Base-by-base conservation (phyloP, 2,888 invertebrate species). In the Bombylius discolor region DNA sequence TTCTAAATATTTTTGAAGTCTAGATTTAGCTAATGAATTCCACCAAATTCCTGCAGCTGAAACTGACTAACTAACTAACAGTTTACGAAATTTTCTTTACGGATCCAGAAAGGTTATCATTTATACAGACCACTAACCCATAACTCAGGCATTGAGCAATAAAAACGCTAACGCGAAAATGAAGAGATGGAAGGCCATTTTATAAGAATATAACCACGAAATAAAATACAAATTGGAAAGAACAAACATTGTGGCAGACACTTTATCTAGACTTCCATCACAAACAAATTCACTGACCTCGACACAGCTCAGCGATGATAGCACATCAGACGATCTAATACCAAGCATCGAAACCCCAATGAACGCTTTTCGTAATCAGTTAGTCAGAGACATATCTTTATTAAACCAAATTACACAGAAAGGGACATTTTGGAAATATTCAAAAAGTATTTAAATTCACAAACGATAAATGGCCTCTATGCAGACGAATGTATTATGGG, bases 231-330 rank as follows among this genome's bases (percentile, higher is more conserved):
- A 53, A 31, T 54, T 51, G 13, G 55, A 51, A 6, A 56, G 23
- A 34, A 31, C 44, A 5, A 57, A 59, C 33, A 50, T 57, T 9
- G 57, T 59, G 36, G 57, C 59, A 12, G 57, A 59, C 50, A 49
- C 53, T 7, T 44, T 59, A 36, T 57, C 57, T 13, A 36, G 56
- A 39, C 48, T 51, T n/a, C 49, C 49, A 34, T 5, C 7, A 45
- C 6, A 44, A 9, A 12, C n/a, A 13, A 45, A 45, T 8, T 45
- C 45, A n/a, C 8, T 45, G 8, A 45, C 45, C n/a, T n/a, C 14
- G n/a, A 45, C 45, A 45, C 14, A 14, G 8, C 45, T 8, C 14
- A 45, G 45, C 14, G 33, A 51, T 13, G 51, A 55, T 13, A 51
- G 51, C n/a, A 47, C 55, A 0, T 44, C 45, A 4, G 45, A 51